phyloP scores from a whole-genome alignment of 2,888 invertebrate genomes.

The Mimumesa dahlbomi region DNA sequence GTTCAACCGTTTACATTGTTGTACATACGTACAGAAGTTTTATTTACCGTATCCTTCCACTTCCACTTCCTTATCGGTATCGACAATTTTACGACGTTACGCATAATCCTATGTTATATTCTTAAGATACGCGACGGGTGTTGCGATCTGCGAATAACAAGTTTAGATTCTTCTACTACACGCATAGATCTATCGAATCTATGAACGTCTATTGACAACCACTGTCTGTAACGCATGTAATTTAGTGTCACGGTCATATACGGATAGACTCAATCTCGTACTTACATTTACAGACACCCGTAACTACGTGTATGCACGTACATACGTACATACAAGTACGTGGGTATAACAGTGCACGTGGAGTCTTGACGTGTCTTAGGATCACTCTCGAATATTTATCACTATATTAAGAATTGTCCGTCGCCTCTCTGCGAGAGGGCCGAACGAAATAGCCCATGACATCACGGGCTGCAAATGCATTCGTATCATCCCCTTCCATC shows the following conservation, averaged over 20 bases:
- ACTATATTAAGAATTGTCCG: slow-evolving; percentile 39
- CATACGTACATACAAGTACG: too few relatives aligned
- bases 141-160: too few relatives aligned
- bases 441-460: slow-evolving; percentile 65
- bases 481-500: slow-evolving; percentile 34
- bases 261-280: slow-evolving; percentile 50
- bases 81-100: too few relatives aligned
- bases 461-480: slow-evolving; percentile 71
- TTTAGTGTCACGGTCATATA: slow-evolving; percentile 72
- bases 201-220: too few relatives aligned
- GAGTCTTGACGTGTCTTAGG: slow-evolving; percentile 13
- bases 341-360: slow-evolving; percentile 9
- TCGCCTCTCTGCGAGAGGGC: slow-evolving; percentile 29
- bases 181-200: too few relatives aligned
- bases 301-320: too few relatives aligned
- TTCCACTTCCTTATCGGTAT: too few relatives aligned
- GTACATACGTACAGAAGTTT: too few relatives aligned
- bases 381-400: slow-evolving; percentile 47
- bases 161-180: too few relatives aligned
- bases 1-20: background rate
- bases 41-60: too few relatives aligned
- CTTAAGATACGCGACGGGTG: too few relatives aligned
- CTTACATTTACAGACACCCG: background rate
- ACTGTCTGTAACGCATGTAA: slow-evolving; percentile 32
- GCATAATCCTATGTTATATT: too few relatives aligned